These are phyloP conservation scores for Lepidocyrtoides sp. DNA, from an alignment of 2,888 invertebrate genomes.

Conservation along the genomic window DNA sequence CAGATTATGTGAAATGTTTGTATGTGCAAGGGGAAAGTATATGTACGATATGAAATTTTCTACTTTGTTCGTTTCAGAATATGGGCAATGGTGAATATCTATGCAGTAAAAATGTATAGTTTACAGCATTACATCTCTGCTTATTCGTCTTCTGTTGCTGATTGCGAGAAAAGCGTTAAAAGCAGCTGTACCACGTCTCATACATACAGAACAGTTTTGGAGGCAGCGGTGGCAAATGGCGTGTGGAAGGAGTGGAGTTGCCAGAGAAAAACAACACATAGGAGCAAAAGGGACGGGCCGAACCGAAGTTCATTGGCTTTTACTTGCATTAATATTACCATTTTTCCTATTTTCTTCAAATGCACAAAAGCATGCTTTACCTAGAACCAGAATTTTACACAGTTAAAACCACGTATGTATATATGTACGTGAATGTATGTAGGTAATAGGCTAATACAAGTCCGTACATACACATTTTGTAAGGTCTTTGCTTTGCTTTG, in stretches of 20 bases:
- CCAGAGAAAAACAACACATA: not conserved
- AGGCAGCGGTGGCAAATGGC: not conserved
- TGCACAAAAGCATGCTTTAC: not conserved
- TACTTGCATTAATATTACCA: conserved; percentile 27
- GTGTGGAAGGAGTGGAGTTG: not conserved
- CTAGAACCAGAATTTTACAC: too few species aligned
- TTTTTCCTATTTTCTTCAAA: conserved; percentile 1
- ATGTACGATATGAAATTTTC: not conserved
- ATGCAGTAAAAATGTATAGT: not conserved
- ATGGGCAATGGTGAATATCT: not conserved
- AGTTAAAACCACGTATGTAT: too few species aligned
- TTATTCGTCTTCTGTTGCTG: not conserved
- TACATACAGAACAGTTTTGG: conserved; percentile 45
- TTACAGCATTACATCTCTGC: not conserved
- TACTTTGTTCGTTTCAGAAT: conserved; percentile 4
- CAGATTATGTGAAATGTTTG: not conserved
- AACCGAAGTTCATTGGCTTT: conserved; percentile 63
- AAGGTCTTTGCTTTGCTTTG: too few species aligned
- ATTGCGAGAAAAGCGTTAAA: conserved; percentile 54
- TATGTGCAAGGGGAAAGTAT: not conserved
- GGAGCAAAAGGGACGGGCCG: conserved; percentile 34
- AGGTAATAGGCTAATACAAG: not conserved
- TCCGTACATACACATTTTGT: not conserved
- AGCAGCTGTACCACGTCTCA: conserved; percentile 63
- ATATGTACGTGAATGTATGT: not conserved